Evolutionary conservation across 2,888 invertebrate genomes (phyloP).

Genomic region (Ectropis crepuscularia): DNA sequence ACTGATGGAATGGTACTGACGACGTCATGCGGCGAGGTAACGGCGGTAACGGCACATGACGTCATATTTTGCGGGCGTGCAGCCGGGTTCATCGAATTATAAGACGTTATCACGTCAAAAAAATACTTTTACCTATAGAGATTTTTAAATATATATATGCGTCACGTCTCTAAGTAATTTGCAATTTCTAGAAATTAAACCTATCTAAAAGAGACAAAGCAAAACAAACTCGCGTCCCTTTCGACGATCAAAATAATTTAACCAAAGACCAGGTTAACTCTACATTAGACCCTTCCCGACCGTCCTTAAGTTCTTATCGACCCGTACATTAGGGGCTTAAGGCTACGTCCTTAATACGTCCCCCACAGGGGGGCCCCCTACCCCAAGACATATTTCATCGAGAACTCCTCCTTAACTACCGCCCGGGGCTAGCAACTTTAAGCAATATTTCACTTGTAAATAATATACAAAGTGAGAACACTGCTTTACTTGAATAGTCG

Average conservation of each 20-base stretch:
- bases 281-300: slow-evolving; percentile 43
- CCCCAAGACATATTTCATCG: slow-evolving; percentile 84
- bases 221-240: slow-evolving; percentile 13
- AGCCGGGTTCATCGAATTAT: too few species aligned
- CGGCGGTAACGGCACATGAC: too few species aligned
- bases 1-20: too few species aligned
- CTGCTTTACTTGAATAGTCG: slow-evolving; percentile 24
- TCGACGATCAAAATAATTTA: slow-evolving; percentile 30
- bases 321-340: slow-evolving; percentile 71
- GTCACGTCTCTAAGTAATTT: too few species aligned
- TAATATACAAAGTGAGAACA: slow-evolving; percentile 70
- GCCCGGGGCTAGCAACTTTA: slow-evolving; percentile 68
- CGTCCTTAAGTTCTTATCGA: slow-evolving; percentile 73
- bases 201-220: slow-evolving; percentile 3
- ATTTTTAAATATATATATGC: too few species aligned
- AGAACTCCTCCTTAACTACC: slow-evolving; percentile 76
- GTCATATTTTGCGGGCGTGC: too few species aligned
- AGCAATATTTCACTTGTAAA: slow-evolving; percentile 77
- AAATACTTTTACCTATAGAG: too few species aligned
- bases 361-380: slow-evolving; percentile 42
- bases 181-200: slow-evolving; percentile 4
- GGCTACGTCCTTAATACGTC: slow-evolving; percentile 71
- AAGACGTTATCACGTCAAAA: too few species aligned
- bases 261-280: slow-evolving; percentile 31
- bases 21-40: too few species aligned